A percentile compares a stretch with the other conserved stretches of the same genome.
Conservation (phyloP, 1,140 invertebrate species). For the Pseudomyrmex pallidus region DNA sequence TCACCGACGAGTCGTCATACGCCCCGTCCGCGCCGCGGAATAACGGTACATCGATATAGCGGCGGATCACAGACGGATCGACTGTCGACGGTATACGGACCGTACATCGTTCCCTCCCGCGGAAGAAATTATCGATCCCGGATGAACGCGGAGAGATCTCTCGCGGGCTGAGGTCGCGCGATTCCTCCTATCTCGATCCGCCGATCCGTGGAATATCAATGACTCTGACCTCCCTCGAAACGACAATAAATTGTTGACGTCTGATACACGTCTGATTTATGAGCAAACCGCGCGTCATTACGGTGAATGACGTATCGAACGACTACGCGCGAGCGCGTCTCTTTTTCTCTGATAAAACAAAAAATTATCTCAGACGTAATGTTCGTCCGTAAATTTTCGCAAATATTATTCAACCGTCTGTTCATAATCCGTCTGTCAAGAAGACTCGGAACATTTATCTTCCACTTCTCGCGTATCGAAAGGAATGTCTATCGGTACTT, state of each 20-base stretch:
- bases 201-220: conserved; percentile 55
- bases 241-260: conserved; percentile 45
- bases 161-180: conserved; percentile 18
- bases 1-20: conserved; percentile 16
- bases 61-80: conserved; percentile 1
- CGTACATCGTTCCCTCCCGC: conserved; percentile 52
- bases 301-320: conserved; percentile 5
- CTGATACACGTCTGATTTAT: neutral
- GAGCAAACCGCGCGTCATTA: conserved; percentile 10
- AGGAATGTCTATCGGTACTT: too few relatives aligned
- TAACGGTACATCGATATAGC: conserved; percentile 64
- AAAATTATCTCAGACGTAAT: neutral
- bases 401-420: too few relatives aligned
- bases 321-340: neutral
- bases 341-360: neutral
- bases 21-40: neutral
- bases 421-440: too few relatives aligned
- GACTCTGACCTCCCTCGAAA: conserved; percentile 34
- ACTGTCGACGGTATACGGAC: conserved; percentile 12
- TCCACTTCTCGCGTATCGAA: too few relatives aligned
- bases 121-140: conserved; percentile 54
- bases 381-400: neutral
- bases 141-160: conserved; percentile 36
- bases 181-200: conserved; percentile 27
- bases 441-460: too few relatives aligned